Evolutionary conservation across 2,797 vertebrate genomes (phyloP), one percentile per base, ranked within the genome.

Genomic region (Acropternis orthonyx): DNA sequence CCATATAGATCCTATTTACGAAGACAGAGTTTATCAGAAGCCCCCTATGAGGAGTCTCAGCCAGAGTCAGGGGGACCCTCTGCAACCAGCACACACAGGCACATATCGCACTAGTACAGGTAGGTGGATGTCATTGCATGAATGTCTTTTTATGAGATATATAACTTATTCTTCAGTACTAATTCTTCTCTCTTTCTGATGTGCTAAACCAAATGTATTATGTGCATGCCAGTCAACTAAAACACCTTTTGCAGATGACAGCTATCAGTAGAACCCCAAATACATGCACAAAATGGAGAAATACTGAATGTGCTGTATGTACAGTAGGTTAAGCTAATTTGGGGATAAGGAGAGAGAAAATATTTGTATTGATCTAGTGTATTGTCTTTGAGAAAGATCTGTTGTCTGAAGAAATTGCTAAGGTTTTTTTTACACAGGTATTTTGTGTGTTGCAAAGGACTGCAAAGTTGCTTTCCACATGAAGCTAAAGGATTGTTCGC

Each of bases 1-100:
- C 97, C 99, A 99, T 91, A 99, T 99, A 97, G 99, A 99, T 96
- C 99, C 99, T 93, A 99, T 99, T 98, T 99, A 99, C 98, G 99
- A 99, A 97, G 99, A 99, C 95, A 98, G 99, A 76, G 98, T 99
- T 95, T 99, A 99, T 98, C 99, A 99, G 98, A 99, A 99, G 96
- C 98, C 98, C 95, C 99, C 98, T 92, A 99, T 99, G 99, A 99
- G 99, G 98, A 99, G 99, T 97, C 98, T 99, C 77, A 99, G 99
- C 98, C 99, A 99, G 98, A 98, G 99, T 97, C 99, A 99, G 97
- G 99, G 98, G 95, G 98, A 99, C 41, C 98, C 99, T 96, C 97
- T 99, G 95, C 98, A 98, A 91, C 97, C 98, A 91, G 97, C 98
- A 90, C 98, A 98, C 89, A 98, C 98, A 34, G 98, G 99, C 96